phyloP scores from a whole-genome alignment of 2,888 invertebrate genomes.

The Atrina japonica region DNA sequence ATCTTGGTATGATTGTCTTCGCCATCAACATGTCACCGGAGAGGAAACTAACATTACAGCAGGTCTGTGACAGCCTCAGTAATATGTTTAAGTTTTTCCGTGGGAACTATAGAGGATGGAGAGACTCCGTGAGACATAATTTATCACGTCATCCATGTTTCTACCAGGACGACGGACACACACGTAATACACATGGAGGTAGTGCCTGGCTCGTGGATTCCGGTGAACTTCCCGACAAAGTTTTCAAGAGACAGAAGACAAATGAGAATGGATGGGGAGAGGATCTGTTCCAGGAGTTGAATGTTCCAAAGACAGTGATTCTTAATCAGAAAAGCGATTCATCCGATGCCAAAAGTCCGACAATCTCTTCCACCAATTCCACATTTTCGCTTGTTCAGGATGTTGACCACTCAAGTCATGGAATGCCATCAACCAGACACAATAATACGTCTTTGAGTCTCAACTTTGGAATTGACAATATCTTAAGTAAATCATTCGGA shows the following conservation, averaged over 20 bases:
- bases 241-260: slow-evolving; percentile 56
- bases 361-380: background rate
- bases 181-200: slow-evolving; percentile 7
- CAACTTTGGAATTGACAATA: slow-evolving; percentile 12
- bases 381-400: background rate
- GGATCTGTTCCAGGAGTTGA: background rate
- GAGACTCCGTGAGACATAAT: slow-evolving; percentile 66
- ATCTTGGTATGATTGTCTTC: slow-evolving; percentile 61
- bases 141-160: slow-evolving; percentile 64
- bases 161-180: slow-evolving; percentile 53
- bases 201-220: slow-evolving; percentile 63
- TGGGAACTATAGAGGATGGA: slow-evolving; percentile 65
- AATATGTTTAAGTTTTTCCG: slow-evolving; percentile 66
- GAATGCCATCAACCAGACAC: no score
- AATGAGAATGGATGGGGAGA: background rate
- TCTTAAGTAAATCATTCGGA: slow-evolving; percentile 3
- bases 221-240: slow-evolving; percentile 38
- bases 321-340: background rate
- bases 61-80: slow-evolving; percentile 49
- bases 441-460: background rate
- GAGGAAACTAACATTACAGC: slow-evolving; percentile 52
- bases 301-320: no score
- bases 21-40: slow-evolving; percentile 60
- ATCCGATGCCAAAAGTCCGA: background rate
- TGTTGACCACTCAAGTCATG: no score